Percentiles rank a stretch among this genome's conserved stretches.
These are phyloP conservation scores for Meles meles DNA, from an alignment of 2,113 vertebrate genomes.

Conservation along the genomic window DNA sequence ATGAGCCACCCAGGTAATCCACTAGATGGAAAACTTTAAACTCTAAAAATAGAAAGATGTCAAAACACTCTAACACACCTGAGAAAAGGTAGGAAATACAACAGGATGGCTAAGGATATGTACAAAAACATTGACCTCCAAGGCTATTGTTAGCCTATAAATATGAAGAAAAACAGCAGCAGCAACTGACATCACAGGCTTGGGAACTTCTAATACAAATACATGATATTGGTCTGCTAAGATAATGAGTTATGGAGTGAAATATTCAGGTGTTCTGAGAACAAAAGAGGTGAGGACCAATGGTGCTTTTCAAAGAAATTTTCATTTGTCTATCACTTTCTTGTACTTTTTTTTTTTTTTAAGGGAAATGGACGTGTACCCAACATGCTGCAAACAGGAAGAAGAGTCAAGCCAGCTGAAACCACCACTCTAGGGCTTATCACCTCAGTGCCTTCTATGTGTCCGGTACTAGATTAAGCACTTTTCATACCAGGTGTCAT, in stretches of 20 bases:
- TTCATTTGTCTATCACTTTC: not conserved
- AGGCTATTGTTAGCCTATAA: not conserved
- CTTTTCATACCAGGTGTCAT: not conserved
- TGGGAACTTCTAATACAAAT: not conserved
- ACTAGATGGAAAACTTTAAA: not conserved
- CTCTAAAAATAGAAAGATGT: not conserved
- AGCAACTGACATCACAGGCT: not conserved
- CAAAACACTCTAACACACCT: not conserved
- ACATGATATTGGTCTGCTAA: not conserved
- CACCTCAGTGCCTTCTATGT: not conserved
- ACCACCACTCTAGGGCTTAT: not conserved
- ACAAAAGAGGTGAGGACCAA: not conserved
- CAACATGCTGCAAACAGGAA: not conserved
- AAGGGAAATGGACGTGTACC: not conserved
- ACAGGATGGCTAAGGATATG: not conserved
- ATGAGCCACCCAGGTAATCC: not conserved
- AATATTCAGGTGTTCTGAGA: not conserved
- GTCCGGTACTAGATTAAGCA: not conserved
- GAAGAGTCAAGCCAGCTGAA: not conserved
- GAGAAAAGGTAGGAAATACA: not conserved
- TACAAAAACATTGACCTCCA: not conserved
- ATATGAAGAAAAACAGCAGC: not conserved
- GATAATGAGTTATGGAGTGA: not conserved
- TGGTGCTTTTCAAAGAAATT: not conserved
- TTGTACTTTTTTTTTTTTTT: not conserved